Base-by-base conservation (phyloP, 1,140 invertebrate genomes). In the Drusus annulatus region DNA sequence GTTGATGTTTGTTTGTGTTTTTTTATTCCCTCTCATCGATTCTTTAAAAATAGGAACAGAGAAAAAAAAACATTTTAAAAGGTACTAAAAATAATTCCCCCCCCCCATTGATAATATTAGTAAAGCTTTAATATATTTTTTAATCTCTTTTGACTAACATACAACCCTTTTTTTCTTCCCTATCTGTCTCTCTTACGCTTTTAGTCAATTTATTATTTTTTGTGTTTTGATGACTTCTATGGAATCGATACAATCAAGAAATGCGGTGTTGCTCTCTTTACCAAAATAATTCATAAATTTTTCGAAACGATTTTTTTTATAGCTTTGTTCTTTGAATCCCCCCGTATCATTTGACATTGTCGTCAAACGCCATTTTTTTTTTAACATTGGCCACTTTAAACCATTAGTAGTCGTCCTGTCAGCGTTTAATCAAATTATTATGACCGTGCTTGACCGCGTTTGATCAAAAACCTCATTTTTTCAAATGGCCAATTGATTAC, bases 101-200 rank as follows among this genome's bases (percentile, higher is more conserved):
- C 36, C 36, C 7, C 36, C 10, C 10, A 45, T 45, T 45, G 36
- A 45, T 10, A 45, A 45, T 45, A 45, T 13, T 13, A 45, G 8
- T 13, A 45, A 45, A 45, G 10, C 36, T 45, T 45, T 13, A 13
- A 13, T 1, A 13, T 45, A 13, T 45, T 45, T 45, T 45, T 45
- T 45, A 45, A 45, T 68, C 63, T 68, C 63, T 68, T 45, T 65
- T 36, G 63, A 68, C 63, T 68, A 68, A 68, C 63, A 68, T 50
- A 36, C 19, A 36, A 17, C 3, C 31, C 63, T 3, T 19, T 65
- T 25, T 31, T 31, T 68, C 31, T 68, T 7, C 17, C 17, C 28
- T 17, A 36, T 36, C 31, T 31, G 16, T 68, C 16, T 68, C 13
- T 36, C 36, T 71, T 71, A 17, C 25, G 68, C 68, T 71, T 71